These are phyloP conservation scores for Lamprologus sp. DNA, from an alignment of 2,113 vertebrate genomes.

Conservation along the genomic window DNA sequence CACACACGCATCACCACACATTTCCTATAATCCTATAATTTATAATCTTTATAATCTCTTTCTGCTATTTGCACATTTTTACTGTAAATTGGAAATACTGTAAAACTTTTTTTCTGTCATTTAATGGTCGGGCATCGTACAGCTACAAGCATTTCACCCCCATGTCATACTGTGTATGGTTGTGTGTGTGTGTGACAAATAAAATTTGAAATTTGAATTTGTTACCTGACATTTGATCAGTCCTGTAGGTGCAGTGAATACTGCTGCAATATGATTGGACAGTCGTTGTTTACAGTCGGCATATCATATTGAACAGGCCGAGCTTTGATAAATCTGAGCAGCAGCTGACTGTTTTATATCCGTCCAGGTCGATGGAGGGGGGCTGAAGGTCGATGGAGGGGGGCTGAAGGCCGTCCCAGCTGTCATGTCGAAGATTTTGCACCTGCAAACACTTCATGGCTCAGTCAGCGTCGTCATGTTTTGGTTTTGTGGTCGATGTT, in stretches of 20 bases:
- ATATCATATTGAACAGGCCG: fast-evolving
- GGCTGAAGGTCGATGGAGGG: neutral
- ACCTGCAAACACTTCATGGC: neutral
- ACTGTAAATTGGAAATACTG: too few relatives aligned
- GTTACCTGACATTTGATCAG: neutral
- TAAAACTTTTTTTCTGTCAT: too few relatives aligned
- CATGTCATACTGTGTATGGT: too few relatives aligned
- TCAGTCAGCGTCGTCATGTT: fast-evolving
- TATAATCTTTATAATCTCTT: too few relatives aligned
- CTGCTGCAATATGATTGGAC: neutral
- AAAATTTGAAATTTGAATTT: too few relatives aligned
- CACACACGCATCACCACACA: too few relatives aligned
- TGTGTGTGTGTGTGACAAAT: too few relatives aligned
- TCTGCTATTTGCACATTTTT: too few relatives aligned
- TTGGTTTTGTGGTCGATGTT: neutral
- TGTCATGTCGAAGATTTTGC: neutral
- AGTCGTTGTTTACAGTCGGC: neutral
- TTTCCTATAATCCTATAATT: too few relatives aligned
- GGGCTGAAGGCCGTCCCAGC: neutral
- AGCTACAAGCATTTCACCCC: too few relatives aligned
- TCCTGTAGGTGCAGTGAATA: fast-evolving
- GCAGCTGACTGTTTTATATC: neutral
- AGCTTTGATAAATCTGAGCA: neutral
- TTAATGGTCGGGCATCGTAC: too few relatives aligned
- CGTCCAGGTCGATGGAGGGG: neutral